Evolutionary conservation across 1,140 invertebrate species (phyloP).

Genomic region (Platorchestia sp.): DNA sequence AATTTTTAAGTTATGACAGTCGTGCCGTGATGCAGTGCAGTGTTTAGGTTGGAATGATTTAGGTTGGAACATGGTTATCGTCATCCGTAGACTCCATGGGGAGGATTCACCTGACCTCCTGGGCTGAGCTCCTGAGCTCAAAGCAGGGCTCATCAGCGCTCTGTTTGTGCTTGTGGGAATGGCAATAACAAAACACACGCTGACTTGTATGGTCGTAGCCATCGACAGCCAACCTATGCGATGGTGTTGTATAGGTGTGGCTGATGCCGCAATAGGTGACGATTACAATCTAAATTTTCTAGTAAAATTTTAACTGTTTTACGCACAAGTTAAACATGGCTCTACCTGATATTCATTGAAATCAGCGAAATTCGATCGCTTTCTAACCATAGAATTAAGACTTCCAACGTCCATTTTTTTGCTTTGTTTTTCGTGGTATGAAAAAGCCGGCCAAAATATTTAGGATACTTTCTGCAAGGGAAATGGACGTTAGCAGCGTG

Average conservation of each 20-base stretch:
- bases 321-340: background rate
- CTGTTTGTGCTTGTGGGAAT: background rate
- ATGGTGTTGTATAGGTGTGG: background rate
- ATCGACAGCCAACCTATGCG: background rate
- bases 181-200: background rate
- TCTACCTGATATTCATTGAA: background rate
- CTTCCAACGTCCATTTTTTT: too few relatives aligned
- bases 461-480: too few relatives aligned
- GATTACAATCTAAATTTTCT: background rate
- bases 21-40: too few relatives aligned
- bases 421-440: too few relatives aligned
- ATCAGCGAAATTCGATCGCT: background rate
- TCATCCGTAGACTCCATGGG: background rate
- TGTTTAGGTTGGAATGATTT: too few relatives aligned
- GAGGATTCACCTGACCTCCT: background rate
- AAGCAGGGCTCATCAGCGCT: background rate
- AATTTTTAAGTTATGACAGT: too few relatives aligned
- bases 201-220: background rate
- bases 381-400: background rate
- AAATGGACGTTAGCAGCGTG: too few relatives aligned
- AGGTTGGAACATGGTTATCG: background rate
- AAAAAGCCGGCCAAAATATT: too few relatives aligned
- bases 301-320: background rate
- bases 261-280: background rate
- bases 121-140: too few relatives aligned